Conservation (phyloP, 2,113 vertebrate species). For the Hemiprocne comata region DNA sequence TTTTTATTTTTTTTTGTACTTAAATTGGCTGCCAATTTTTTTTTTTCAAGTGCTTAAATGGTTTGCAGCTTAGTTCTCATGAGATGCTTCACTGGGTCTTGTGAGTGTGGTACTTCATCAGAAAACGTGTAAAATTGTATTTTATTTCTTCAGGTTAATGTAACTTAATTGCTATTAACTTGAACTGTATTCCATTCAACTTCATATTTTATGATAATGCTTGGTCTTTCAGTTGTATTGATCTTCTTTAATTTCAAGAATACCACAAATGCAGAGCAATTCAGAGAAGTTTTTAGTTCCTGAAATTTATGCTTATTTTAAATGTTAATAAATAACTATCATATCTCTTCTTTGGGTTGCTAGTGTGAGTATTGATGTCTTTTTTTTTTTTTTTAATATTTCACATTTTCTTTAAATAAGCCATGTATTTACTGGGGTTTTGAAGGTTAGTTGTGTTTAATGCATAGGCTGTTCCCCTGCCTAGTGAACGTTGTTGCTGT, state of each 20-base stretch:
- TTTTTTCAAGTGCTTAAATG: background rate
- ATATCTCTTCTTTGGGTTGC: background rate
- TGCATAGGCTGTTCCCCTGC: background rate
- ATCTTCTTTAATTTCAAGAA: background rate
- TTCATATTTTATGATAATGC: background rate
- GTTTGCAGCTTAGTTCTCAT: slow-evolving; percentile 32
- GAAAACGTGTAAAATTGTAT: slow-evolving; percentile 11
- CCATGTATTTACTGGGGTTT: background rate
- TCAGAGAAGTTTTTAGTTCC: slow-evolving; percentile 25
- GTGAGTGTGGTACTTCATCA: slow-evolving; percentile 44
- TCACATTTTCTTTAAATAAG: background rate
- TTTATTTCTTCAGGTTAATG: slow-evolving; percentile 54
- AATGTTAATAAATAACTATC: slow-evolving; percentile 63
- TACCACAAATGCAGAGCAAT: background rate
- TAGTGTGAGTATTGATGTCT: slow-evolving; percentile 18
- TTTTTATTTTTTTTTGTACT: background rate
- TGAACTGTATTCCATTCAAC: slow-evolving; percentile 35
- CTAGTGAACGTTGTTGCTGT: background rate
- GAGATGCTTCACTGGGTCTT: slow-evolving; percentile 40
- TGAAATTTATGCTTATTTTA: slow-evolving; percentile 40
- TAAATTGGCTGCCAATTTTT: background rate
- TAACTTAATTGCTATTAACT: slow-evolving; percentile 46
- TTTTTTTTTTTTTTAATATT: background rate
- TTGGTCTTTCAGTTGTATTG: slow-evolving; percentile 20
- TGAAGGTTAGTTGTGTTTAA: background rate